A percentile compares a stretch with the other conserved stretches of the same genome.
Evolutionary conservation across 1,140 invertebrate genomes (phyloP).

Genomic region (Drosophila mauritiana): DNA sequence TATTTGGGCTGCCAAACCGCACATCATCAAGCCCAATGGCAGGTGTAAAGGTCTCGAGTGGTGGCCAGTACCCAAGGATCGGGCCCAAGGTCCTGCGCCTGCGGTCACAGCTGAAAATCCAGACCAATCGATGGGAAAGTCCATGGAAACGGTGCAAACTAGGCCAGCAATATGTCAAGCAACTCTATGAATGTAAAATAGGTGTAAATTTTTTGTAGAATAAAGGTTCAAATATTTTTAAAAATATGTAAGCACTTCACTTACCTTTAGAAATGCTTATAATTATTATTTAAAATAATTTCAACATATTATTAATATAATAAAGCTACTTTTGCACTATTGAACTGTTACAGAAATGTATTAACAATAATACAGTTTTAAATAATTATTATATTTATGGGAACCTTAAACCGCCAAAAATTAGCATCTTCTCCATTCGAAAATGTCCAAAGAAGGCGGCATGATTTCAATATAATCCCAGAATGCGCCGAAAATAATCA

Average conservation of each 20-base stretch:
- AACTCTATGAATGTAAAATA: neutral
- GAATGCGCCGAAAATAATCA: slow-evolving; percentile 18
- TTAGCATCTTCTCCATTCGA: neutral
- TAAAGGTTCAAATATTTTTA: neutral
- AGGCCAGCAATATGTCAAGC: neutral
- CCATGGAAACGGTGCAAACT: neutral
- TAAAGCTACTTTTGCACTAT: too few relatives aligned
- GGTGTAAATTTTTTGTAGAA: neutral
- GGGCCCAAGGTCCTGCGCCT: slow-evolving; percentile 15
- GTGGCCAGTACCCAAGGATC: neutral
- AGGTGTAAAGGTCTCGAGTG: slow-evolving; percentile 60
- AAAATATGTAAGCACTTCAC: neutral
- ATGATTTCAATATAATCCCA: slow-evolving; percentile 5
- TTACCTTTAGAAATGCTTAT: neutral
- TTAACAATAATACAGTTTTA: too few relatives aligned
- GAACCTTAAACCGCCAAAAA: neutral
- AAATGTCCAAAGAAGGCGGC: neutral
- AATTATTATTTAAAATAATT: neutral
- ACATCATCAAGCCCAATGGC: slow-evolving; percentile 42
- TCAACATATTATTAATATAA: too few relatives aligned
- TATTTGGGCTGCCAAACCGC: slow-evolving; percentile 56
- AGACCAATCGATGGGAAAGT: neutral
- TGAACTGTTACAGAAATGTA: too few relatives aligned
- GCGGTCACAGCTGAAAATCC: slow-evolving; percentile 54
- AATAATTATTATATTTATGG: neutral